Percentiles rank a stretch among this genome's conserved stretches.
Conservation (phyloP, 2,113 vertebrate species). For the Hipposideros armiger region DNA sequence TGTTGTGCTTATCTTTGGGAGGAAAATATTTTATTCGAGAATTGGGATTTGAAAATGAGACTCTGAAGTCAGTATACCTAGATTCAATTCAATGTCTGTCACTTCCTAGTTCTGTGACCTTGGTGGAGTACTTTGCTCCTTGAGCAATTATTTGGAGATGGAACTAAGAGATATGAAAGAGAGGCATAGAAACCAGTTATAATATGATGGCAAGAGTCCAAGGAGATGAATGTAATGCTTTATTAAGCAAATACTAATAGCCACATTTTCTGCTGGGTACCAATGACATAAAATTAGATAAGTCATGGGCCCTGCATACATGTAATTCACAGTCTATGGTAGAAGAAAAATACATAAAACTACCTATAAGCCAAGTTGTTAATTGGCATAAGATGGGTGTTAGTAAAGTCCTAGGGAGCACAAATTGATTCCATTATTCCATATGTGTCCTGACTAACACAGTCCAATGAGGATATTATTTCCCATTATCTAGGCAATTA, state of each 20-base stretch:
- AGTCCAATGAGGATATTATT: slow-evolving; percentile 66
- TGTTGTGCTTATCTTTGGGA: background rate
- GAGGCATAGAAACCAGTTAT: background rate
- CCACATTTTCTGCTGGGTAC: slow-evolving; percentile 20
- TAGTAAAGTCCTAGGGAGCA: slow-evolving; percentile 45
- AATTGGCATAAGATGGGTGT: slow-evolving; percentile 24
- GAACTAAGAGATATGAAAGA: background rate
- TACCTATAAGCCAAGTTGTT: slow-evolving; percentile 45
- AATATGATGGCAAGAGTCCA: slow-evolving; percentile 43
- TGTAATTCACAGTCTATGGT: slow-evolving; percentile 9
- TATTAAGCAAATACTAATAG: slow-evolving; percentile 69
- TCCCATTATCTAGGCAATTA: slow-evolving; percentile 77
- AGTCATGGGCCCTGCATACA: slow-evolving; percentile 15
- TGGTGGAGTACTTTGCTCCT: background rate
- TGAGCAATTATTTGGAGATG: background rate
- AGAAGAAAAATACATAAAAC: slow-evolving; percentile 40
- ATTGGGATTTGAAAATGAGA: background rate
- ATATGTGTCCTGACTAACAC: slow-evolving; percentile 64
- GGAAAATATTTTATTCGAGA: background rate
- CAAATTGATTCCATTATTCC: slow-evolving; percentile 57
- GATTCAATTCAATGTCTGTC: background rate
- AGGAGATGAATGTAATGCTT: slow-evolving; percentile 53
- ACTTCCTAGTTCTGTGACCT: background rate
- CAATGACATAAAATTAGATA: slow-evolving; percentile 51
- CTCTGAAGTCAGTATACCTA: background rate